Conservation (phyloP, 92 coral and sea anemone species). For the Epizoanthus scotinus region DNA sequence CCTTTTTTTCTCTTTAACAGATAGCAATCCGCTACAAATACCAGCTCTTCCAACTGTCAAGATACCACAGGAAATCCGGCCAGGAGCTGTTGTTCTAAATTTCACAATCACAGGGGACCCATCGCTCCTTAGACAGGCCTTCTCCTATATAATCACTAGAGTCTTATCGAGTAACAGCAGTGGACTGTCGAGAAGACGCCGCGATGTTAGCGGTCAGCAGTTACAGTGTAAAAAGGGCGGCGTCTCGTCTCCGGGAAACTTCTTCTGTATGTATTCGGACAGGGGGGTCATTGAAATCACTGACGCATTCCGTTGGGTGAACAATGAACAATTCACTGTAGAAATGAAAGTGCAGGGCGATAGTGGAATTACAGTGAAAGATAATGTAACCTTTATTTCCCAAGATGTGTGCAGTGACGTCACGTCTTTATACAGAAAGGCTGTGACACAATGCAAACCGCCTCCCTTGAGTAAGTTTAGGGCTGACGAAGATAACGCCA, state of each 20-base stretch:
- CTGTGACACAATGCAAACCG: not conserved
- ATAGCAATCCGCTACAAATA: slow-evolving; percentile 8
- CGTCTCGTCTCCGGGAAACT: not conserved
- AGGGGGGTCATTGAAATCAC: slow-evolving; percentile 9
- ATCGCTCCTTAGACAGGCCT: not conserved
- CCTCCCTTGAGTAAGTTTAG: not conserved
- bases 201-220: not conserved
- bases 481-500: not conserved
- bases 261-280: slow-evolving; percentile 11
- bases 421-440: slow-evolving; percentile 9
- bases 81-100: not conserved
- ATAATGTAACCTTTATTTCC: not conserved
- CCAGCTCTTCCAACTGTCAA: slow-evolving; percentile 4
- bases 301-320: slow-evolving; percentile 9
- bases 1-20: not conserved
- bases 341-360: not conserved
- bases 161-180: not conserved
- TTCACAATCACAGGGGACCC: slow-evolving; percentile 10
- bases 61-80: slow-evolving; percentile 28
- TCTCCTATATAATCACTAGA: not conserved
- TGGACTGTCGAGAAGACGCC: not conserved
- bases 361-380: not conserved
- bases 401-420: slow-evolving; percentile 24
- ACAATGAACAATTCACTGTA: slow-evolving; percentile 6
- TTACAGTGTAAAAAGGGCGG: not conserved